Percentiles rank a stretch among this genome's conserved stretches.
phyloP scores from a whole-genome alignment of 2,113 vertebrate genomes.

The Chiloscyllium plagiosum region DNA sequence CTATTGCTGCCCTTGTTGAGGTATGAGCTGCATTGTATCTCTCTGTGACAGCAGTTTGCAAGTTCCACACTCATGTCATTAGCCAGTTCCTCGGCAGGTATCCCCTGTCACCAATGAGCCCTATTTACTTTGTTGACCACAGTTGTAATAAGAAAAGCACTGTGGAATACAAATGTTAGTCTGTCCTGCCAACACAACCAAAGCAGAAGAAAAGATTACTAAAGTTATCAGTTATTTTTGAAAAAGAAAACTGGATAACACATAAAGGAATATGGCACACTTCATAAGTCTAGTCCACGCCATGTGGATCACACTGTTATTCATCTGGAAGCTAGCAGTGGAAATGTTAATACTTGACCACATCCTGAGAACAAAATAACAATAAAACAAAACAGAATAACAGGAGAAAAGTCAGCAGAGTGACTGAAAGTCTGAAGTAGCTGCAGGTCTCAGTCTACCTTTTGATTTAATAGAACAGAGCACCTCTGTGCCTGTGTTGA shows the following conservation, averaged over 20 bases:
- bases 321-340: neutral
- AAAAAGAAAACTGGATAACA: neutral
- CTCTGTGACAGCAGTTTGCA: too few species aligned
- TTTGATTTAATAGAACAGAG: slow-evolving; percentile 7
- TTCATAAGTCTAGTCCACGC: neutral
- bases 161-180: too few species aligned
- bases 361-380: slow-evolving; percentile 32
- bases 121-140: too few species aligned
- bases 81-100: too few species aligned
- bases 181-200: too few species aligned
- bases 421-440: slow-evolving; percentile 1
- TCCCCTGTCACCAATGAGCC: too few species aligned
- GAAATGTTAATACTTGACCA: slow-evolving; percentile 14
- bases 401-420: neutral
- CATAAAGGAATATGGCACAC: neutral
- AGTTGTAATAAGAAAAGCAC: too few species aligned
- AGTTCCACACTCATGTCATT: too few species aligned
- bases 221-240: neutral
- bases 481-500: slow-evolving; percentile 6
- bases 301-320: neutral
- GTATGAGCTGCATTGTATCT: too few species aligned
- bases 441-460: neutral
- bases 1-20: too few species aligned
- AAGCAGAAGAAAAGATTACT: neutral
- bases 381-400: neutral